Evolutionary conservation across 2,113 vertebrate genomes (phyloP).

Genomic region (Phasianus colchicus): DNA sequence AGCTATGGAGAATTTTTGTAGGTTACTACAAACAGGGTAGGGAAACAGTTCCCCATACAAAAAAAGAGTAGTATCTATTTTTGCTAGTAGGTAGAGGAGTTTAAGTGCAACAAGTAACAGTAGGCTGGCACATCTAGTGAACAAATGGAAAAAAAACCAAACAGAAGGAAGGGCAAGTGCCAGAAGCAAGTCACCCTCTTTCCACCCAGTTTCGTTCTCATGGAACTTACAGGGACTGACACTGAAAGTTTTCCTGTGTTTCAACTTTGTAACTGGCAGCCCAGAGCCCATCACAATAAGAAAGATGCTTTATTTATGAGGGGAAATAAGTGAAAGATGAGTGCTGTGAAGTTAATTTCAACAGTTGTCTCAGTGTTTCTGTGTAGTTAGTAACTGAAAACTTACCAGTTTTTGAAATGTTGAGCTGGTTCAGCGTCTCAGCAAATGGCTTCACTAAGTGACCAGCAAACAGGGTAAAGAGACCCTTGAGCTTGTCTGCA

Average conservation of each 20-base stretch:
- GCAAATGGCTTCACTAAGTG: slow-evolving; percentile 91
- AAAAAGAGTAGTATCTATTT: background rate
- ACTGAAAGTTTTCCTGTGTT: background rate
- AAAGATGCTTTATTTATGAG: background rate
- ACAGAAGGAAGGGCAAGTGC: background rate
- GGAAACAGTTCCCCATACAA: background rate
- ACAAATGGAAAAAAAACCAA: background rate
- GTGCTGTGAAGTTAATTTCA: background rate
- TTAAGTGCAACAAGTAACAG: background rate
- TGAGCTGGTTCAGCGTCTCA: slow-evolving; percentile 84
- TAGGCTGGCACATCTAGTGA: background rate
- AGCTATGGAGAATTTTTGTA: background rate
- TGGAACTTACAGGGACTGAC: background rate
- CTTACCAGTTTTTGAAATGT: slow-evolving; percentile 83
- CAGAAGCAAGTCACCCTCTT: background rate
- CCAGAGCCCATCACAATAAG: background rate
- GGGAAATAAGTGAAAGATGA: background rate
- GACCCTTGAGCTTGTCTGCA: slow-evolving; percentile 90
- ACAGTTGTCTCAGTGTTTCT: background rate
- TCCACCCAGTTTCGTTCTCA: background rate
- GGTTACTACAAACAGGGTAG: background rate
- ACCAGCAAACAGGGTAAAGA: slow-evolving; percentile 94
- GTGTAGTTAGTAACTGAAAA: background rate
- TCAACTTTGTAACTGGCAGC: background rate
- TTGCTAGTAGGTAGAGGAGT: background rate